These are phyloP conservation scores for Microdon myrmicae DNA, from an alignment of 2,888 invertebrate genomes.

Conservation along the genomic window DNA sequence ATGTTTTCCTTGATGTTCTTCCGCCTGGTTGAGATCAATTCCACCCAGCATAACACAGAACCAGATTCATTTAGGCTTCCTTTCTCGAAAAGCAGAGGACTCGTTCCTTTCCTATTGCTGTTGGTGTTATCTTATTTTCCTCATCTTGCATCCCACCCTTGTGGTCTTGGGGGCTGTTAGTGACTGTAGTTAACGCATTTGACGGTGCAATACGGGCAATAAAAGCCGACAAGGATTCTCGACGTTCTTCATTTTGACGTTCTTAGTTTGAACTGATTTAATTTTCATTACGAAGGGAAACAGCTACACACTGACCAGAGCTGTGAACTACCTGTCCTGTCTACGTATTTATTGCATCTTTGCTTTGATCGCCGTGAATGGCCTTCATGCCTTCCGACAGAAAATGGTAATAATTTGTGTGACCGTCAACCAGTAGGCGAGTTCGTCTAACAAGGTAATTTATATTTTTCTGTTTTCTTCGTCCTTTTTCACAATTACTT, in stretches of 20 bases:
- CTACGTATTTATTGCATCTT: constrained; percentile 44
- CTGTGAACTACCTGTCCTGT: no score
- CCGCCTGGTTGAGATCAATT: constrained; percentile 33
- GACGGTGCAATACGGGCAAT: constrained; percentile 13
- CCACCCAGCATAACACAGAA: constrained; percentile 8
- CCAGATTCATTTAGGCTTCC: constrained; percentile 39
- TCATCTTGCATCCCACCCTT: constrained; percentile 7
- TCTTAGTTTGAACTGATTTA: constrained; percentile 42
- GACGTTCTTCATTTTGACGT: constrained; percentile 7
- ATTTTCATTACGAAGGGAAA: constrained; percentile 51
- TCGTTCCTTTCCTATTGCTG: constrained; percentile 21
- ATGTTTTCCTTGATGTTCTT: constrained; percentile 14
- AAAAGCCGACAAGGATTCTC: constrained; percentile 14
- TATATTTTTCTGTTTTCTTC: no score
- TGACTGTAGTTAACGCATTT: constrained; percentile 37
- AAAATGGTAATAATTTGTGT: no score
- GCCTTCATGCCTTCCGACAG: no score
- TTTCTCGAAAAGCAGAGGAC: no score
- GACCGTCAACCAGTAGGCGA: no score
- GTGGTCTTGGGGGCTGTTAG: constrained; percentile 37
- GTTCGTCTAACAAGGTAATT: no score
- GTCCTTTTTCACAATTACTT: constrained; percentile 15
- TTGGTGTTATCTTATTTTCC: constrained; percentile 13
- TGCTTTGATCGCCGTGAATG: constrained; percentile 13
- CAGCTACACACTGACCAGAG: no score